These are phyloP conservation scores for Neodon shergylaensis DNA, from an alignment of 2,113 vertebrate species.

Conservation along the genomic window DNA sequence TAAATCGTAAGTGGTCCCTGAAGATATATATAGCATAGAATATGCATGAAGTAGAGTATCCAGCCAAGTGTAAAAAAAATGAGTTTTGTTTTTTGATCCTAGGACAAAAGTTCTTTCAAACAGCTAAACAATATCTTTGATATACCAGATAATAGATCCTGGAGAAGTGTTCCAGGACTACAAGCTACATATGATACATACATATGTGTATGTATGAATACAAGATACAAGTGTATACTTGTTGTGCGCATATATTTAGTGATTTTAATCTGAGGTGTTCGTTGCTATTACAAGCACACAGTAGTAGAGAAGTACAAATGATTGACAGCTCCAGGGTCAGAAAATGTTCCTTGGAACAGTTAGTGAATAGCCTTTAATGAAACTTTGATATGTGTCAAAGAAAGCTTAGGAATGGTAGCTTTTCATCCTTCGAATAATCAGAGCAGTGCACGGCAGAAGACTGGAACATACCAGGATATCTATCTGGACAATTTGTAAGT, in stretches of 20 bases:
- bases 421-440: background rate
- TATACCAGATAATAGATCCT: too few relatives aligned
- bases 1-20: conserved; percentile 15
- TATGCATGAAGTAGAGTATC: background rate
- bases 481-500: background rate
- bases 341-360: background rate
- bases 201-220: background rate
- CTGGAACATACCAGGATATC: background rate
- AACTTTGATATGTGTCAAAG: background rate
- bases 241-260: background rate
- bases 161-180: background rate
- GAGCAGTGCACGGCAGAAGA: background rate
- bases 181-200: background rate
- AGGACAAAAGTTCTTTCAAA: background rate
- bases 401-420: background rate
- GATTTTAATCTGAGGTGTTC: background rate
- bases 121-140: background rate
- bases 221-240: background rate
- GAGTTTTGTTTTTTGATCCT: background rate
- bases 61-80: background rate
- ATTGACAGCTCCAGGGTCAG: background rate
- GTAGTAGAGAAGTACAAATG: background rate
- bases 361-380: fast-evolving
- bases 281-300: background rate
- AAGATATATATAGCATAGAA: background rate